phyloP scores from a whole-genome alignment of 2,113 vertebrate genomes.

The Thinocorus orbignyianus region DNA sequence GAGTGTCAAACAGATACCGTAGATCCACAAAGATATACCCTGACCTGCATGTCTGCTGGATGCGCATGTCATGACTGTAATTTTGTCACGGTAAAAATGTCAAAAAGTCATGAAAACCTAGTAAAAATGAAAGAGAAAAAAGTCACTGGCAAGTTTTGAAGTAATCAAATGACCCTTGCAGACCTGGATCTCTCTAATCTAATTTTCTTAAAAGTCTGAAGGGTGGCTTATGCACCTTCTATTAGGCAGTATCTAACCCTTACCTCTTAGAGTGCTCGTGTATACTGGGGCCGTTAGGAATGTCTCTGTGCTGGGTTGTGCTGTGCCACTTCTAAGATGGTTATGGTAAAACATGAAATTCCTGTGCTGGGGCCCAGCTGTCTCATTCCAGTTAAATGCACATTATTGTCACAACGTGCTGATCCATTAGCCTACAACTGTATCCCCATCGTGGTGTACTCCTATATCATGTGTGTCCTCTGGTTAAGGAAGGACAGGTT shows the following conservation, averaged over 20 bases:
- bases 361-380: not conserved
- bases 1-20: constrained; percentile 44
- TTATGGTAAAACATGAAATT: not conserved
- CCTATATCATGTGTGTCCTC: not conserved
- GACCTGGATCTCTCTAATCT: constrained; percentile 47
- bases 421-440: not conserved
- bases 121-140: constrained; percentile 37
- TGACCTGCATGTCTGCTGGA: constrained; percentile 43
- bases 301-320: not conserved
- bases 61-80: constrained; percentile 44
- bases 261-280: not conserved
- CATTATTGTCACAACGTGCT: not conserved
- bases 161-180: constrained; percentile 18
- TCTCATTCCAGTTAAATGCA: not conserved
- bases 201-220: constrained; percentile 37
- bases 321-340: not conserved
- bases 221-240: constrained; percentile 20
- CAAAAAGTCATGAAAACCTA: constrained; percentile 47
- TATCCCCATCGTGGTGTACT: not conserved
- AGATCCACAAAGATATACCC: constrained; percentile 31
- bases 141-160: constrained; percentile 58
- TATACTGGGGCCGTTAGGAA: not conserved
- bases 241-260: constrained; percentile 26
- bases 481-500: not conserved
- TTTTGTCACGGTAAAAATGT: constrained; percentile 45